Percentiles rank a stretch among this genome's conserved stretches.
Evolutionary conservation across 30 jellyfish, hydroid and myxozoan species (phyloP).

Genomic region (Pelagia noctiluca): DNA sequence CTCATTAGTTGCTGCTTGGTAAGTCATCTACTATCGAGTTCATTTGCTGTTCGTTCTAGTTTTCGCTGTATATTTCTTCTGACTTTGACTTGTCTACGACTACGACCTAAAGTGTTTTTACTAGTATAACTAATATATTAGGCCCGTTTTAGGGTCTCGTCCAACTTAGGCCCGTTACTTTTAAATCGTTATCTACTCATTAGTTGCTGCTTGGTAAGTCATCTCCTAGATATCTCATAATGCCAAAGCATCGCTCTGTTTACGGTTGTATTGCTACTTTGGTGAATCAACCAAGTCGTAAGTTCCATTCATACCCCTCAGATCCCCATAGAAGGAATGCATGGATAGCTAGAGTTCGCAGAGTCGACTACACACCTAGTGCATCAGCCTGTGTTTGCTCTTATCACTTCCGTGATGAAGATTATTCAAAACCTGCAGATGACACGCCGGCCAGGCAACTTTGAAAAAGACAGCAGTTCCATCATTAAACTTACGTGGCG

Average conservation of each 20-base stretch:
- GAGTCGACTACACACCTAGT: slow-evolving; percentile 30
- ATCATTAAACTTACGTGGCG: slow-evolving; percentile 10
- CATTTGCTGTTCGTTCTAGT: no score
- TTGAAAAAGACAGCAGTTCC: slow-evolving; percentile 38
- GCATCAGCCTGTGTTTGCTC: slow-evolving; percentile 27
- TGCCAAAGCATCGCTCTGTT: neutral
- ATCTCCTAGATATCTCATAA: no score
- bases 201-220: no score
- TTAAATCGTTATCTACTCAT: no score
- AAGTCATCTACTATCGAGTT: no score
- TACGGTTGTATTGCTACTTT: neutral
- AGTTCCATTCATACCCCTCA: neutral
- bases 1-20: no score
- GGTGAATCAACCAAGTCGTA: neutral
- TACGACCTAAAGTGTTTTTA: no score
- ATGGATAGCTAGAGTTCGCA: slow-evolving; percentile 26
- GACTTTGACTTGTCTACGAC: no score
- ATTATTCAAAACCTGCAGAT: slow-evolving; percentile 1
- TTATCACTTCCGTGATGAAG: neutral
- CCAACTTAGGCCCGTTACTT: no score
- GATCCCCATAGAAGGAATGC: neutral
- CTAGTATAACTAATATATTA: no score
- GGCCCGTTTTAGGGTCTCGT: no score
- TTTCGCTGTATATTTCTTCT: no score
- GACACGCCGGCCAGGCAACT: slow-evolving; percentile 21